Percentiles rank a stretch among this genome's conserved stretches.
These are phyloP conservation scores for Stratiomys singularior DNA, from an alignment of 2,888 invertebrate genomes.

Conservation along the genomic window DNA sequence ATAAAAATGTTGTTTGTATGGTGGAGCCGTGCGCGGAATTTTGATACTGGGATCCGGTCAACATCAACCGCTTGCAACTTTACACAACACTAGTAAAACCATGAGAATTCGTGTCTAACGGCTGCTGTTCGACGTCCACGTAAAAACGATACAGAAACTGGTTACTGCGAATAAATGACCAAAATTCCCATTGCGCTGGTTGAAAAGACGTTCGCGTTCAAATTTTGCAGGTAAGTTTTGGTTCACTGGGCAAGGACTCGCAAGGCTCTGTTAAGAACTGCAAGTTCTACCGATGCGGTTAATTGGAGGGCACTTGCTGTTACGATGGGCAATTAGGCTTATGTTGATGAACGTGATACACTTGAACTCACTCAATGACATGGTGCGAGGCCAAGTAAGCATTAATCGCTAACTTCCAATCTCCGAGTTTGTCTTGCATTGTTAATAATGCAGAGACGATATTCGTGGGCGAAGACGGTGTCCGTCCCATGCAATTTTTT, in stretches of 20 bases:
- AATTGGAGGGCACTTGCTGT: too few species aligned
- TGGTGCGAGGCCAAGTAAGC: too few species aligned
- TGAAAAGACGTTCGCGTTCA: not conserved
- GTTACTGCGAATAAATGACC: not conserved
- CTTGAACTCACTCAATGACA: too few species aligned
- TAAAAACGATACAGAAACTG: not conserved
- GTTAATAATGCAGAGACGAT: too few species aligned
- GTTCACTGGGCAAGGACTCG: not conserved
- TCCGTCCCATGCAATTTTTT: constrained; percentile 18
- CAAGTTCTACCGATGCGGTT: too few species aligned
- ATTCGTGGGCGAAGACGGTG: too few species aligned
- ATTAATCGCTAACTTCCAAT: too few species aligned
- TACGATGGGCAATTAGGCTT: too few species aligned
- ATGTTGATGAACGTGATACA: too few species aligned
- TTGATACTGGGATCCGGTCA: constrained; percentile 29
- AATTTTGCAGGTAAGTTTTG: not conserved
- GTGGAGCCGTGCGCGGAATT: constrained; percentile 7
- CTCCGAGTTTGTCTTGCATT: too few species aligned
- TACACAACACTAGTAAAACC: constrained; percentile 23
- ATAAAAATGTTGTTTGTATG: not conserved
- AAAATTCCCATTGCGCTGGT: not conserved
- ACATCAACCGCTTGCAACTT: not conserved
- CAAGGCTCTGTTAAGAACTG: too few species aligned
- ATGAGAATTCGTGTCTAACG: constrained; percentile 31
- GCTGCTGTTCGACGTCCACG: not conserved